These are phyloP conservation scores for Phthorimaea operculella DNA, from an alignment of 1,140 invertebrate genomes.

Conservation along the genomic window DNA sequence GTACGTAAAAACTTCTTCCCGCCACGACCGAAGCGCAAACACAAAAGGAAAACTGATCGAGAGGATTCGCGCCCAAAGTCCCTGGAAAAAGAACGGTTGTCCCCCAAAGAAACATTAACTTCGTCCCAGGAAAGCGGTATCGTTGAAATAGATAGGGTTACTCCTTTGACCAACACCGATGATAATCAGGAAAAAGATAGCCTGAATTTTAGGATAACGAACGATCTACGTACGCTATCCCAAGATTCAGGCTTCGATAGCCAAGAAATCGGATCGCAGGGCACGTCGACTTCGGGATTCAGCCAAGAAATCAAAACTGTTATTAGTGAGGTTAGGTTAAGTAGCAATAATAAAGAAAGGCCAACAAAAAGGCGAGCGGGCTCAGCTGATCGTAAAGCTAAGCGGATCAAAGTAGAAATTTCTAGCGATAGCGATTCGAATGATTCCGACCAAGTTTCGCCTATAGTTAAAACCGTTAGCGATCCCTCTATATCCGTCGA, in stretches of 20 bases:
- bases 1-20: conserved; percentile 74
- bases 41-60: conserved; percentile 20
- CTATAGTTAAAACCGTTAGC: conserved; percentile 44
- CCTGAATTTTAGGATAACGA: too few species aligned
- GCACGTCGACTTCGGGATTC: neutral
- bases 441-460: conserved; percentile 16
- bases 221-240: neutral
- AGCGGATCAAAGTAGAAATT: conserved; percentile 20
- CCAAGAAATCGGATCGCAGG: conserved; percentile 23
- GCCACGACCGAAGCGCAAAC: conserved; percentile 69
- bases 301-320: neutral
- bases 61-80: conserved; percentile 15
- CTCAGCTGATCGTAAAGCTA: conserved; percentile 28
- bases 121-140: conserved; percentile 35
- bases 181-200: conserved; percentile 11
- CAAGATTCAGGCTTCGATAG: conserved; percentile 17
- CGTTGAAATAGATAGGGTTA: too few species aligned
- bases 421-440: conserved; percentile 22
- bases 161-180: too few species aligned
- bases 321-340: conserved; percentile 15
- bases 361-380: conserved; percentile 30
- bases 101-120: too few species aligned
- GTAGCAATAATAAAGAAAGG: conserved; percentile 1
- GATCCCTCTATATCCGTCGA: conserved; percentile 35
- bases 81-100: conserved; percentile 4